Evolutionary conservation across 1,140 invertebrate species (phyloP).

Genomic region (Apis mellifera): DNA sequence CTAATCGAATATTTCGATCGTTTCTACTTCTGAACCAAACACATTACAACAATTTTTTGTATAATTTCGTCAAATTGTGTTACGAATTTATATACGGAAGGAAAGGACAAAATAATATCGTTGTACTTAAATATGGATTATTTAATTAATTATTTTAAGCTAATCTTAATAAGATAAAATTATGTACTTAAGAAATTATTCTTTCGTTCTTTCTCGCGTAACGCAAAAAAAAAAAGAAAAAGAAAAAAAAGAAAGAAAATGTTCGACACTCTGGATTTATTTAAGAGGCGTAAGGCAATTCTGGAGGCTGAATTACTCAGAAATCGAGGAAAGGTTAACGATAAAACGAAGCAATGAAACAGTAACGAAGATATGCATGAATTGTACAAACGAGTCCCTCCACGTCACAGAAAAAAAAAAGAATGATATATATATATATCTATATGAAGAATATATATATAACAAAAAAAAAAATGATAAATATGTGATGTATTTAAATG

Average conservation of each 20-base stretch:
- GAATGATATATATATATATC: slow-evolving; percentile 72
- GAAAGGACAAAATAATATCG: not conserved
- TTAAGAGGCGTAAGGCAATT: slow-evolving; percentile 34
- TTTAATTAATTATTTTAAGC: not conserved
- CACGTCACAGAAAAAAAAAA: slow-evolving; percentile 78
- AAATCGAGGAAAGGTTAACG: slow-evolving; percentile 68
- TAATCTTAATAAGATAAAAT: not conserved
- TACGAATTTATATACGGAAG: too few relatives aligned
- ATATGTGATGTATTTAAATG: slow-evolving; percentile 82
- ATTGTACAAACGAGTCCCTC: slow-evolving; percentile 82
- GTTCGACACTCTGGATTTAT: slow-evolving; percentile 52
- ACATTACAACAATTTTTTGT: too few relatives aligned
- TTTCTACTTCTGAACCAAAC: not conserved
- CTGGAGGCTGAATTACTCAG: slow-evolving; percentile 75
- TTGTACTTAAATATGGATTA: slow-evolving; percentile 6
- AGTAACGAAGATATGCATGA: slow-evolving; percentile 79
- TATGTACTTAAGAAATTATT: not conserved
- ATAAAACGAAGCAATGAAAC: slow-evolving; percentile 79
- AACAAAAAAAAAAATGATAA: slow-evolving; percentile 73
- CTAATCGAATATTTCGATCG: not conserved
- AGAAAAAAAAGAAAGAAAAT: too few relatives aligned
- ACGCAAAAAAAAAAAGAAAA: not conserved
- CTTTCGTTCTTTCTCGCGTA: not conserved
- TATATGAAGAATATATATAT: slow-evolving; percentile 75
- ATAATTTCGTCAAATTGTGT: not conserved